Evolutionary conservation across 2,888 invertebrate species (phyloP).

Genomic region (Trachelus stipa): DNA sequence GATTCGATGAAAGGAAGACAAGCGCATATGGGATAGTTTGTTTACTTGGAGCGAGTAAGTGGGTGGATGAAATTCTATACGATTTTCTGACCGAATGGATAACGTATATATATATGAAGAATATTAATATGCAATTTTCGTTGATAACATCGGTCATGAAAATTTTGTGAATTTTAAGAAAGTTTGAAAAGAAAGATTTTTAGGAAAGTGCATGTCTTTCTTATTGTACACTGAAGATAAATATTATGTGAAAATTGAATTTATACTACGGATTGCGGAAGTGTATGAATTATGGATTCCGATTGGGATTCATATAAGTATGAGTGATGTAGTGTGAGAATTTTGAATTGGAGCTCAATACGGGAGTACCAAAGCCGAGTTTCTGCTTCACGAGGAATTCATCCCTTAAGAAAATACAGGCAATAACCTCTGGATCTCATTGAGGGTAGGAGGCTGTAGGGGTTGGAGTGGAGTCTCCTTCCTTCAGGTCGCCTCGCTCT

Average conservation of each 20-base stretch:
- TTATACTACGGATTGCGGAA: neutral
- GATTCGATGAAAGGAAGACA: neutral
- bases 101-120: neutral
- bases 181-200: neutral
- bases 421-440: conserved; percentile 59
- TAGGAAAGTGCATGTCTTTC: neutral
- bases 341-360: neutral
- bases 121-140: neutral
- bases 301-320: neutral
- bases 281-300: neutral
- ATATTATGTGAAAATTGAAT: neutral
- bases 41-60: neutral
- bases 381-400: conserved; percentile 7
- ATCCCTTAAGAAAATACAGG: conserved; percentile 60
- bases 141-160: neutral
- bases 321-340: neutral
- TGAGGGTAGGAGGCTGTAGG: conserved; percentile 36
- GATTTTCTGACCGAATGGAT: neutral
- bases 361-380: neutral
- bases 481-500: neutral
- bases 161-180: neutral
- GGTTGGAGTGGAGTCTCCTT: conserved; percentile 11
- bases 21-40: neutral
- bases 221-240: neutral
- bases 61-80: neutral